A percentile compares a stretch with the other conserved stretches of the same genome.
Conservation (phyloP, 2,797 vertebrate genomes). For the Myotis findleyi region DNA sequence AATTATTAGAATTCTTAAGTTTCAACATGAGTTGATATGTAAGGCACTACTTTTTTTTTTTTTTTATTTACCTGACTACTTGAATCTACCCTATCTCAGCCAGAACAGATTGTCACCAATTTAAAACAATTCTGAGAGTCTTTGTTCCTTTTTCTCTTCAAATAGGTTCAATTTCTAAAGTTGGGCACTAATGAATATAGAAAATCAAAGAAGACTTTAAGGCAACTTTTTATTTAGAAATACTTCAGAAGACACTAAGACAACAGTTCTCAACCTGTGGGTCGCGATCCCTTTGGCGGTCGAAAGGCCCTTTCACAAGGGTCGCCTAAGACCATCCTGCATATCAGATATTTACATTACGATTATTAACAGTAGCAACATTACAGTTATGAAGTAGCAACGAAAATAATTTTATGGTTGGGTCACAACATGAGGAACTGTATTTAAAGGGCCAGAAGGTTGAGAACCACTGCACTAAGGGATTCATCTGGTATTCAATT, state of each 20-base stretch:
- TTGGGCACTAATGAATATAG: background rate
- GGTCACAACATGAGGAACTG: no score
- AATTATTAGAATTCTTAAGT: background rate
- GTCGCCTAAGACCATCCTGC: no score
- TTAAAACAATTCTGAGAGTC: background rate
- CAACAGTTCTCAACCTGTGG: no score
- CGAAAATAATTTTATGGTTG: no score
- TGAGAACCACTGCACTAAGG: background rate
- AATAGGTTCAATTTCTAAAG: background rate
- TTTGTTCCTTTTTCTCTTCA: background rate
- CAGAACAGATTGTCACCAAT: background rate
- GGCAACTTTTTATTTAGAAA: background rate
- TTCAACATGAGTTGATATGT: background rate
- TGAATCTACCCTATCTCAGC: background rate
- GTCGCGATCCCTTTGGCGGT: no score
- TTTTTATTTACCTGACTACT: background rate
- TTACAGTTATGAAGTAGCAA: no score
- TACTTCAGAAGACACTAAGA: constrained; percentile 7
- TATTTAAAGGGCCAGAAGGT: no score
- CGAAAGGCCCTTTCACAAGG: no score
- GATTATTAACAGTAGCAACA: no score
- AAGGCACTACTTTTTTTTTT: background rate
- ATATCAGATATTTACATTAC: no score
- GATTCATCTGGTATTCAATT: background rate
- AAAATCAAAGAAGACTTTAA: background rate